Percentiles rank a stretch among this genome's conserved stretches.
Evolutionary conservation across 1,140 invertebrate species (phyloP).

Genomic region (Venturia canescens): DNA sequence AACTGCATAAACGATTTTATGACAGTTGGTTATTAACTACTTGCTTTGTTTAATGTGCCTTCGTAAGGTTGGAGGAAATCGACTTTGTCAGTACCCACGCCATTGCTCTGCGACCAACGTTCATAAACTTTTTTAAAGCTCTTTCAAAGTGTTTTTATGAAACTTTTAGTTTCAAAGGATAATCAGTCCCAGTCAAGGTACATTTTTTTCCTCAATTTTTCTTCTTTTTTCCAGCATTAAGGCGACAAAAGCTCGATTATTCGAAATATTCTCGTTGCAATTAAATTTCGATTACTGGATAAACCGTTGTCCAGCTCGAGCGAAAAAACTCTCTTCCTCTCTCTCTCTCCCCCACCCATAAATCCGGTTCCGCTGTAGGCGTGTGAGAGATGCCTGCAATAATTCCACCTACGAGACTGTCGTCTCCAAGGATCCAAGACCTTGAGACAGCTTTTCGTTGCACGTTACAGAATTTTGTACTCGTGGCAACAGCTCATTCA

Average conservation of each 20-base stretch:
- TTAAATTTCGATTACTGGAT: background rate
- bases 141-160: background rate
- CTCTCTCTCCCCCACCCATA: background rate
- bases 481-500: background rate
- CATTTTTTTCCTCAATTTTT: background rate
- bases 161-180: background rate
- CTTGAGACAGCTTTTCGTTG: background rate
- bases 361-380: background rate
- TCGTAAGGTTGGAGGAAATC: background rate
- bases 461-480: background rate
- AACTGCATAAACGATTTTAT: conserved; percentile 9
- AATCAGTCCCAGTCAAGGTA: background rate
- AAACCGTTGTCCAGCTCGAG: background rate
- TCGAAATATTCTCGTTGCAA: background rate
- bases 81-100: background rate
- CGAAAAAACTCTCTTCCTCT: background rate
- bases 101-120: background rate
- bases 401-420: background rate
- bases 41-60: background rate
- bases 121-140: background rate
- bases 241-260: background rate
- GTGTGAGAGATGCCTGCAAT: background rate
- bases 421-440: background rate
- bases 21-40: background rate
- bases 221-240: background rate